These are phyloP conservation scores for Nomada lathburiana DNA, from an alignment of 2,888 invertebrate genomes.

Conservation along the genomic window DNA sequence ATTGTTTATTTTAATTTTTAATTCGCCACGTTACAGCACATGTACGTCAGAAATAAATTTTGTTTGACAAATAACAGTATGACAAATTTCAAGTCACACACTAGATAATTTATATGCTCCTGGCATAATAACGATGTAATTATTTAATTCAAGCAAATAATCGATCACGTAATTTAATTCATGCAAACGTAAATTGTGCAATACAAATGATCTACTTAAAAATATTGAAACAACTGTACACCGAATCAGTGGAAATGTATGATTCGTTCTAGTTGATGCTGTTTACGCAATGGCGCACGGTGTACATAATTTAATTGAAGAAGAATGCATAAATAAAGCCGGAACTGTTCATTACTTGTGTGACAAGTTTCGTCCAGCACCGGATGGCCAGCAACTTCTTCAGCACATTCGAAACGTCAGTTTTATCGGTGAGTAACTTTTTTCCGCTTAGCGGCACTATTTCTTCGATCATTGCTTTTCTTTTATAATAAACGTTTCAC, in stretches of 20 bases:
- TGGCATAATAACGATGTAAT: too few species aligned
- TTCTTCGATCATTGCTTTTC: not conserved
- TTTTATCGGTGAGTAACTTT: slow-evolving; percentile 83
- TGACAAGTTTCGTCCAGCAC: slow-evolving; percentile 84
- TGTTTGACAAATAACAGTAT: too few species aligned
- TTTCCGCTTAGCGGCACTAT: not conserved
- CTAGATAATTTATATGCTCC: too few species aligned
- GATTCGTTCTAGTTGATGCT: slow-evolving; percentile 87
- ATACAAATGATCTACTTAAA: too few species aligned
- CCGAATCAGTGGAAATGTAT: not conserved
- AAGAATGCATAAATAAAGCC: slow-evolving; percentile 85
- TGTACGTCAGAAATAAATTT: too few species aligned
- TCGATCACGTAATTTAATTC: too few species aligned
- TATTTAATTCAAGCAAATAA: too few species aligned
- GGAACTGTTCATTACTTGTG: slow-evolving; percentile 83
- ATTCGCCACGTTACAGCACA: too few species aligned
- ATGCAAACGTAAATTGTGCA: too few species aligned
- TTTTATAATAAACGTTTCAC: slow-evolving; percentile 4
- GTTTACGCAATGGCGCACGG: slow-evolving; percentile 91
- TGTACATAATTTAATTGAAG: slow-evolving; percentile 87
- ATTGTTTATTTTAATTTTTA: not conserved
- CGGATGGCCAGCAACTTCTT: slow-evolving; percentile 86
- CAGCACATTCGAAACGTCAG: slow-evolving; percentile 88
- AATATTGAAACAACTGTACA: too few species aligned
- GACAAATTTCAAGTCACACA: too few species aligned